Base-by-base conservation (phyloP, 2,888 invertebrate species). In the Eustalomyia histrio region DNA sequence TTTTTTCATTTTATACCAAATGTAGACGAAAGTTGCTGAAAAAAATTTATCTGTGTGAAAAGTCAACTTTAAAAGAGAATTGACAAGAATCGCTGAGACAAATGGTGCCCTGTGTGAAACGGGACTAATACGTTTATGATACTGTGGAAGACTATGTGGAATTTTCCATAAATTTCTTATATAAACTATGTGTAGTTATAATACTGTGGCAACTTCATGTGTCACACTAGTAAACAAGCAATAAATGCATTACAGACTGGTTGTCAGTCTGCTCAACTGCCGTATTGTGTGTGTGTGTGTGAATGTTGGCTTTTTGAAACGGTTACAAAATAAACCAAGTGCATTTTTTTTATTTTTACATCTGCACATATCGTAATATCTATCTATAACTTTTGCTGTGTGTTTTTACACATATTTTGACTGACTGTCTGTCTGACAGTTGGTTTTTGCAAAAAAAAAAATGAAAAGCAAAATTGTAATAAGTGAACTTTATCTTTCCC, bases 401-500 rank as follows among this genome's bases (percentile, higher is more conserved):
- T 24, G 24, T 64, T 39, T 9, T 55, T 53, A 12, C 33, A 9
- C 61, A 29, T 24, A 61, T 33, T 57, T 55, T 53, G 68, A 69
- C 60, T 53, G 68, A 69, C 35, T 35, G 53, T 73, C 18, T 29
- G 33, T 53, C 10, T 35, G 68, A 58, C 16, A 64, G 50, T 55
- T 72, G 21, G n/a, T 61, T 55, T 60, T 57, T 55, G 12, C 47
- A 50, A 43, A 10, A 17, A 65, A 16, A 10, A 60, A 60, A 60
- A 67, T n/a, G 43, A 60, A 60, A 67, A 17, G 43, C 12, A 29
- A 50, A 53, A 60, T 18, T 65, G 58, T 58, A 79, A 69, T 33
- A 76, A 76, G 63, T 80, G 68, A 76, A 80, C 76, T 76, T 80
- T 76, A 76, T 80, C 72, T 80, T 29, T 18, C 52, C 35, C 64